Percentiles rank a stretch among this genome's conserved stretches.
These are phyloP conservation scores for Lepidurus arcticus DNA, from an alignment of 1,140 invertebrate genomes.

Conservation along the genomic window DNA sequence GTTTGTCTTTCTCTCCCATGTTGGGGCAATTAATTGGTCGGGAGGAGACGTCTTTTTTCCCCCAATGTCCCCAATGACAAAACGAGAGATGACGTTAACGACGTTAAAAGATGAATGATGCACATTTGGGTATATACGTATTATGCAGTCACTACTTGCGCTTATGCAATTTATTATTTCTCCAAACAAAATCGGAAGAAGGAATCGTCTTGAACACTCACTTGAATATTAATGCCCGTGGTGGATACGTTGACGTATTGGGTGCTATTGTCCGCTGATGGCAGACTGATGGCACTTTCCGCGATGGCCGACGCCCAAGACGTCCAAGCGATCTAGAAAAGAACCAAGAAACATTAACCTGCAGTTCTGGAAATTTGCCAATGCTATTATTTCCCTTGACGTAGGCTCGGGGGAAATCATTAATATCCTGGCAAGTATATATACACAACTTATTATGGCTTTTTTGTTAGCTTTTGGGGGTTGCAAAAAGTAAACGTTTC, in stretches of 20 bases:
- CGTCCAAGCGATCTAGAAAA: constrained; percentile 14
- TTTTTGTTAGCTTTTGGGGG: no score
- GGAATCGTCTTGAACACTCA: not conserved
- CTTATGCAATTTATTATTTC: not conserved
- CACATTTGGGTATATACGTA: not conserved
- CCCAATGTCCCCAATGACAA: not conserved
- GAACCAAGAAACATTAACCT: not conserved
- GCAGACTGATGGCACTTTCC: not conserved
- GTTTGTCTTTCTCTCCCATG: not conserved
- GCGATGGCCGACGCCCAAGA: constrained; percentile 16
- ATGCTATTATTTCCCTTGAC: not conserved
- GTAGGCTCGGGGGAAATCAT: no score
- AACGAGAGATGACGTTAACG: not conserved
- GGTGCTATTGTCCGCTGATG: constrained; percentile 13
- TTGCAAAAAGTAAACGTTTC: no score
- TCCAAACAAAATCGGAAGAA: not conserved
- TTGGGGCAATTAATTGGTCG: not conserved
- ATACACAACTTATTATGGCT: no score
- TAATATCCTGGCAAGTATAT: no score
- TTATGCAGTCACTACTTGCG: not conserved
- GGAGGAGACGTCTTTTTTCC: not conserved
- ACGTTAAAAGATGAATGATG: not conserved
- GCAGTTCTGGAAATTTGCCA: not conserved
- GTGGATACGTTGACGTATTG: not conserved
- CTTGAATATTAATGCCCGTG: not conserved